A percentile compares a stretch with the other conserved stretches of the same genome.
These are phyloP conservation scores for Rostratula benghalensis DNA, from an alignment of 2,113 vertebrate genomes.

Conservation along the genomic window DNA sequence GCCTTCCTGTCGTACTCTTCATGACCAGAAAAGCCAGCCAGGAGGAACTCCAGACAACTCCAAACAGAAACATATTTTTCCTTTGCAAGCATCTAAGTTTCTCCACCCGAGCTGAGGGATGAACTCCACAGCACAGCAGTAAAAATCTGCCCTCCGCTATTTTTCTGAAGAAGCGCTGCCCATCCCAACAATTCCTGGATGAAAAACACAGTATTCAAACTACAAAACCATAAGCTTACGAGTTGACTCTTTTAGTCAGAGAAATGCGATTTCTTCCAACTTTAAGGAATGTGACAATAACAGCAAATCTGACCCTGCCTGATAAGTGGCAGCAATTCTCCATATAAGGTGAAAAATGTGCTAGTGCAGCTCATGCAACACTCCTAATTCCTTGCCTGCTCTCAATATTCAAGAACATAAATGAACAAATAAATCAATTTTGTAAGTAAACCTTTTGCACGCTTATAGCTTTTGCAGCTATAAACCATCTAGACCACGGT, in stretches of 20 bases:
- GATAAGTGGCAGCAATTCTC: slow-evolving; percentile 73
- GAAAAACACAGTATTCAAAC: neutral
- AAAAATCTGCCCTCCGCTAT: neutral
- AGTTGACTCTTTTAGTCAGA: slow-evolving; percentile 5
- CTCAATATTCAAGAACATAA: slow-evolving; percentile 26
- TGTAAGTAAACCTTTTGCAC: slow-evolving; percentile 2
- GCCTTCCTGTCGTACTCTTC: neutral
- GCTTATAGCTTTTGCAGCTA: neutral
- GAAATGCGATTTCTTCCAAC: slow-evolving; percentile 63
- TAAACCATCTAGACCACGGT: neutral
- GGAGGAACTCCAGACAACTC: neutral
- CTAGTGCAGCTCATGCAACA: slow-evolving; percentile 46
- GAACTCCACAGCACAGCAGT: neutral
- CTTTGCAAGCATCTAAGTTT: neutral
- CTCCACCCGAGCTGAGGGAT: neutral
- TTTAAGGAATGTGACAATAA: slow-evolving; percentile 77
- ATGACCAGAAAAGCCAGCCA: neutral
- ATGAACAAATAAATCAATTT: slow-evolving; percentile 1
- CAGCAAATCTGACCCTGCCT: slow-evolving; percentile 72
- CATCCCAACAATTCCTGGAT: neutral
- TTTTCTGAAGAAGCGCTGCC: neutral
- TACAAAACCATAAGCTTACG: neutral
- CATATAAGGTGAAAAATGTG: slow-evolving; percentile 83
- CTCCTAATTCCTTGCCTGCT: slow-evolving; percentile 32
- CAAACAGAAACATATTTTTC: slow-evolving; percentile 19